Conservation (phyloP, 2,797 vertebrate genomes). For the Sebastolobus altivelis region DNA sequence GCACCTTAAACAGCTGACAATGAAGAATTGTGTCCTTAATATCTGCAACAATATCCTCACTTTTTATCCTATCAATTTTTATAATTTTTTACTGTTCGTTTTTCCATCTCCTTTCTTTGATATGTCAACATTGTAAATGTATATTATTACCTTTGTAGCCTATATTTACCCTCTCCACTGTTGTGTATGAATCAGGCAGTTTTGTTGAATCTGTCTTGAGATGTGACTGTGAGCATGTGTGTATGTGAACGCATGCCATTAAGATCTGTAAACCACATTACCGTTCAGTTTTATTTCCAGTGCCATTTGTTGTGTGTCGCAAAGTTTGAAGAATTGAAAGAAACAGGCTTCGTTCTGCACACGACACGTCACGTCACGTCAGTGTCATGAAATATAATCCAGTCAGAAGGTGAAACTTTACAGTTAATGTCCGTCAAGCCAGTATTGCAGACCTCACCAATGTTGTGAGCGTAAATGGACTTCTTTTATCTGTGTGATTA, state of each 20-base stretch:
- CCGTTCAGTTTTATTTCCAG: conserved; percentile 73
- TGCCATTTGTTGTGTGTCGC: conserved; percentile 72
- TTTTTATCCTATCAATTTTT: conserved; percentile 84
- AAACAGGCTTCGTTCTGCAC: conserved; percentile 52
- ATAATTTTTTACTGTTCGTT: conserved; percentile 82
- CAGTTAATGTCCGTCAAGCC: conserved; percentile 72
- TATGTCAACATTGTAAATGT: conserved; percentile 81
- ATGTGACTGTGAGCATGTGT: conserved; percentile 70
- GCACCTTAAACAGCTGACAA: conserved; percentile 75
- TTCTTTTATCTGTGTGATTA: conserved; percentile 83
- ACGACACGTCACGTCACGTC: conserved; percentile 49
- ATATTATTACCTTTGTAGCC: conserved; percentile 82
- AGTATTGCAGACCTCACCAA: conserved; percentile 80
- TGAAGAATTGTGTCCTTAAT: conserved; percentile 75
- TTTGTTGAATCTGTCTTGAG: conserved; percentile 56
- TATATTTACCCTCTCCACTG: conserved; percentile 78
- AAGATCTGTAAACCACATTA: conserved; percentile 62
- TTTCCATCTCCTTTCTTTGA: conserved; percentile 79
- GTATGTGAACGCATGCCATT: conserved; percentile 76
- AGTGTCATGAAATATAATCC: conserved; percentile 71
- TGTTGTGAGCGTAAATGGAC: conserved; percentile 74
- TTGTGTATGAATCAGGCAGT: conserved; percentile 67
- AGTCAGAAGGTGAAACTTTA: conserved; percentile 73
- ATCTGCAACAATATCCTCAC: conserved; percentile 82
- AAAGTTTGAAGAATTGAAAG: conserved; percentile 41